Percentiles rank a stretch among this genome's conserved stretches.
Evolutionary conservation across 2,888 invertebrate genomes (phyloP).

Genomic region (Hydraecia micacea): DNA sequence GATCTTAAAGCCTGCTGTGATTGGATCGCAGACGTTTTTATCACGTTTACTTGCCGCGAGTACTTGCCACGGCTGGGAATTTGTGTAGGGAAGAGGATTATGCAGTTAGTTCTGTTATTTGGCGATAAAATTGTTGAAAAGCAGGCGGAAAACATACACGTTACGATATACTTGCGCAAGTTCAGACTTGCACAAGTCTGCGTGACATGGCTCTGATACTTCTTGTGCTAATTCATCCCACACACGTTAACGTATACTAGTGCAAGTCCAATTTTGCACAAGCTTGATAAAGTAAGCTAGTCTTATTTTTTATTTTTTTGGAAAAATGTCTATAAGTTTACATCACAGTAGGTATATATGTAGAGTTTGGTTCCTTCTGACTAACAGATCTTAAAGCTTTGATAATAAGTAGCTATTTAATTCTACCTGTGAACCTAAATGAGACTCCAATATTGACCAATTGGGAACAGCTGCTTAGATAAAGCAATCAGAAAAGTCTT

Average conservation of each 20-base stretch:
- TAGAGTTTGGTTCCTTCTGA: not conserved
- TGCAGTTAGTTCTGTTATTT: constrained; percentile 27
- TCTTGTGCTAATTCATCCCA: not conserved
- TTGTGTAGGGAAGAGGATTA: constrained; percentile 59
- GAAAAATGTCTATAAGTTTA: not conserved
- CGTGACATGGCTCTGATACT: not conserved
- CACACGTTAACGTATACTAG: not conserved
- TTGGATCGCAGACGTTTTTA: constrained; percentile 82
- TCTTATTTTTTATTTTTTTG: not conserved
- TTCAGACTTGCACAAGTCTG: not conserved
- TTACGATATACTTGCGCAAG: not conserved
- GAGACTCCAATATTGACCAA: accelerated
- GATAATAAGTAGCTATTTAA: too few relatives aligned
- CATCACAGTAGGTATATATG: too few relatives aligned
- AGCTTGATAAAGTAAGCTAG: not conserved
- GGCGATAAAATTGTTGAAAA: not conserved
- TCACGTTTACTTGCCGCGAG: constrained; percentile 65
- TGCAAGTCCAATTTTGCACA: not conserved
- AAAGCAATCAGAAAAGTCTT: not conserved
- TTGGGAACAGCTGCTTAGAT: not conserved
- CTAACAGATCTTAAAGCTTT: not conserved
- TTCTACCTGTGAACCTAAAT: too few relatives aligned
- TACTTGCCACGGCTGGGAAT: constrained; percentile 44
- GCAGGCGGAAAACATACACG: not conserved
- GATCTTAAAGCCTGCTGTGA: constrained; percentile 79